Percentiles rank a stretch among this genome's conserved stretches.
Evolutionary conservation across 2,113 vertebrate genomes (phyloP).

Genomic region (Leptosomus discolor): DNA sequence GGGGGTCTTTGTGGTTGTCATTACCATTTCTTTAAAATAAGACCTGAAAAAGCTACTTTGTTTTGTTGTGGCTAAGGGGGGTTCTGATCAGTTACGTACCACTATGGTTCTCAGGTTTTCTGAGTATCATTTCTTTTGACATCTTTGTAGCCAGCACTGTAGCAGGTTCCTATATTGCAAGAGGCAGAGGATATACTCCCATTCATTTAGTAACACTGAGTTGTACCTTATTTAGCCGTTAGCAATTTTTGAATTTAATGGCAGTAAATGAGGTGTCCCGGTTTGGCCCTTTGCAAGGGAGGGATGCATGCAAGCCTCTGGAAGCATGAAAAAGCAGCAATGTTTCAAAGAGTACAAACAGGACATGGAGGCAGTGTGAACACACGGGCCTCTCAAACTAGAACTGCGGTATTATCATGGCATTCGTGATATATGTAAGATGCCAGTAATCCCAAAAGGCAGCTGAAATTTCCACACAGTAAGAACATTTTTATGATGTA

Average conservation of each 20-base stretch:
- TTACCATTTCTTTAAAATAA: not conserved
- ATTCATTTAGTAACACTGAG: not conserved
- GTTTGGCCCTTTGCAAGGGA: not conserved
- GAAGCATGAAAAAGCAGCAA: not conserved
- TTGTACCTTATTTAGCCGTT: not conserved
- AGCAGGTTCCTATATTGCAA: not conserved
- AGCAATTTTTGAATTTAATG: not conserved
- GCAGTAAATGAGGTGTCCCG: not conserved
- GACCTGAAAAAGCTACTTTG: not conserved
- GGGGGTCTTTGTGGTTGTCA: not conserved
- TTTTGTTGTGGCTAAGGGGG: not conserved
- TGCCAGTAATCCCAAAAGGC: not conserved
- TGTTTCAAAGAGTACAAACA: not conserved
- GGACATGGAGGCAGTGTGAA: not conserved
- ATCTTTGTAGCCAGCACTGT: not conserved
- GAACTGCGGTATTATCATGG: not conserved
- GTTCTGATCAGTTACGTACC: not conserved
- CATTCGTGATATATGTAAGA: not conserved
- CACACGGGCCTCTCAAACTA: not conserved
- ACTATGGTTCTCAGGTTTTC: rapidly evolving
- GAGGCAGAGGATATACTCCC: not conserved
- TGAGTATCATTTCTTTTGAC: not conserved
- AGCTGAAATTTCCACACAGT: not conserved
- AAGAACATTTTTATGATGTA: not conserved
- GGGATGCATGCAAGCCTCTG: not conserved